Conservation (phyloP, 2,888 invertebrate genomes). For the Drosophila siamana region DNA sequence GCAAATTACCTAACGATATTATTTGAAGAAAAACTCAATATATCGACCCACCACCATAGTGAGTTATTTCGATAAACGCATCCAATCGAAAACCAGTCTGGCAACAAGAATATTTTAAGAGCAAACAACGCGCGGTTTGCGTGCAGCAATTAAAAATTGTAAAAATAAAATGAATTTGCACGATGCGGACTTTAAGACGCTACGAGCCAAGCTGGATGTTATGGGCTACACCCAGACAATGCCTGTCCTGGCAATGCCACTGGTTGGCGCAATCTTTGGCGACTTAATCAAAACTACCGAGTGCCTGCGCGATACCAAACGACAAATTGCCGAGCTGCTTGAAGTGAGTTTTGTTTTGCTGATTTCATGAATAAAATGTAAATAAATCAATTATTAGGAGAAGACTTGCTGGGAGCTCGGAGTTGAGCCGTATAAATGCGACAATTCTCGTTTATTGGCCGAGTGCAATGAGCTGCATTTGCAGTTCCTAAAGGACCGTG, state of each 20-base stretch:
- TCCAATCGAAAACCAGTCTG: conserved; percentile 34
- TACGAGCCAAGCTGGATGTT: conserved; percentile 90
- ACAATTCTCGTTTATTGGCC: conserved; percentile 91
- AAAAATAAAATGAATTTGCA: conserved; percentile 53
- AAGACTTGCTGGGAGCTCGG: conserved; percentile 89
- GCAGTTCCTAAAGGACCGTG: conserved; percentile 88
- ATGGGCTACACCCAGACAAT: conserved; percentile 93
- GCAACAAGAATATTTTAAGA: conserved; percentile 23
- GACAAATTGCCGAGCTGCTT: conserved; percentile 89
- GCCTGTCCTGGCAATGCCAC: conserved; percentile 90
- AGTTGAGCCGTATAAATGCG: conserved; percentile 92
- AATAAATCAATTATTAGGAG: conserved; percentile 86
- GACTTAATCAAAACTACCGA: conserved; percentile 95
- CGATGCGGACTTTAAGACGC: conserved; percentile 81
- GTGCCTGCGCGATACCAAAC: conserved; percentile 93
- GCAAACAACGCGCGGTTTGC: conserved; percentile 44
- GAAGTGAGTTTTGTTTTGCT: conserved; percentile 86
- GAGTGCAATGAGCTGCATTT: conserved; percentile 91
- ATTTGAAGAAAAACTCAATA: background rate
- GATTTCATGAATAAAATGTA: background rate
- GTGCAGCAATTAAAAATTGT: conserved; percentile 18
- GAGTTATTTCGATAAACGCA: background rate
- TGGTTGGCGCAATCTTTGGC: conserved; percentile 92
- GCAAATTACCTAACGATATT: background rate
- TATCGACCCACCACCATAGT: conserved; percentile 41